A percentile compares a stretch with the other conserved stretches of the same genome.
phyloP scores from a whole-genome alignment of 92 coral and sea anemone genomes.

The Porites divaricata region DNA sequence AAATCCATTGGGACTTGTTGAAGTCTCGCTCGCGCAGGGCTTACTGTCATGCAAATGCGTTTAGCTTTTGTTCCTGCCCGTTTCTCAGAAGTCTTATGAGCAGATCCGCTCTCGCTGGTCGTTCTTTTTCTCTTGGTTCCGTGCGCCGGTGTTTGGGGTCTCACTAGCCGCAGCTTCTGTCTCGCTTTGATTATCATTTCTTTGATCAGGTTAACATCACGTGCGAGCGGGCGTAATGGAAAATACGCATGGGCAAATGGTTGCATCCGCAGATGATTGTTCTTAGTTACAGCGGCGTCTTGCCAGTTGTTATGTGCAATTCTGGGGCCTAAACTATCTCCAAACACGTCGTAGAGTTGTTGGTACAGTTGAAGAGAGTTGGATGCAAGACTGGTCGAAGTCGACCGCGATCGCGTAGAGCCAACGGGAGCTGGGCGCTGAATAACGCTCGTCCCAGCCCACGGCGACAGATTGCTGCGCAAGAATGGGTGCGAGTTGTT shows the following conservation, averaged over 20 bases:
- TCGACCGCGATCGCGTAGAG: slow-evolving; percentile 67
- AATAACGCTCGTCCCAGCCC: slow-evolving; percentile 87
- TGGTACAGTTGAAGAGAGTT: slow-evolving; percentile 76
- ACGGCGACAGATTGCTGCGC: slow-evolving; percentile 83
- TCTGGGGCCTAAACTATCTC: slow-evolving; percentile 83
- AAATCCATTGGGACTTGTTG: not conserved
- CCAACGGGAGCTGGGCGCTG: slow-evolving; percentile 76
- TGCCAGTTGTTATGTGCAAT: slow-evolving; percentile 93
- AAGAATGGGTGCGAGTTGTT: slow-evolving; percentile 84
- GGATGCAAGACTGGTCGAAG: slow-evolving; percentile 62
- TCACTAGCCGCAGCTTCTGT: slow-evolving; percentile 23
- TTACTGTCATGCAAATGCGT: slow-evolving; percentile 44
- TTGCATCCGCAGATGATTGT: slow-evolving; percentile 77
- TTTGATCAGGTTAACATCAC: slow-evolving; percentile 67
- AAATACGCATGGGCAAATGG: slow-evolving; percentile 91
- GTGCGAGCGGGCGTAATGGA: slow-evolving; percentile 82
- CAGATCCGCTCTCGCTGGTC: slow-evolving; percentile 24
- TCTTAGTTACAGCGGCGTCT: slow-evolving; percentile 81
- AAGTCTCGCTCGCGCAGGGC: slow-evolving; percentile 18
- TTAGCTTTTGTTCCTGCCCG: slow-evolving; percentile 25
- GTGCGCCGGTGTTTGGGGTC: not conserved
- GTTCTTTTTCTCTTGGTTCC: slow-evolving; percentile 13
- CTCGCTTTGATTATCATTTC: slow-evolving; percentile 68
- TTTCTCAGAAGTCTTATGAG: slow-evolving; percentile 27
- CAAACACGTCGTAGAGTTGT: slow-evolving; percentile 85